A percentile compares a stretch with the other conserved stretches of the same genome.
Evolutionary conservation across 1,140 invertebrate species (phyloP).

Genomic region (Dryas iulia): DNA sequence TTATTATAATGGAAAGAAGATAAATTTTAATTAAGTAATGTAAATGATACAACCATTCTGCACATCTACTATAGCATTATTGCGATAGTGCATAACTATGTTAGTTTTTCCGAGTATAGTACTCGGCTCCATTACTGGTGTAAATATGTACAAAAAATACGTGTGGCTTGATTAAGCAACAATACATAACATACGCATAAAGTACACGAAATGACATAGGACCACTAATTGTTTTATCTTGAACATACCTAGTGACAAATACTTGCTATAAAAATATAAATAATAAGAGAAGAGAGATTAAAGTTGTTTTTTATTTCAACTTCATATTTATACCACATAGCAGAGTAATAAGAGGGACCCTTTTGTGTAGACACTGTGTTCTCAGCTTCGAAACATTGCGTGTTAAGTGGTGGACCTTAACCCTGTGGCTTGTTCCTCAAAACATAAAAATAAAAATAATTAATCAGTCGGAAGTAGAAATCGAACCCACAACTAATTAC

Average conservation of each 20-base stretch:
- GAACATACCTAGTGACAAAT: not conserved
- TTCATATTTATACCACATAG: no score
- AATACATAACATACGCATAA: not conserved
- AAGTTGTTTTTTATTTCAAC: no score
- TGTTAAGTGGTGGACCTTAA: no score
- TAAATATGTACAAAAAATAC: conserved; percentile 14
- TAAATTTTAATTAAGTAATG: not conserved
- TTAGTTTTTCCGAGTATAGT: conserved; percentile 21
- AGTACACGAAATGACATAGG: not conserved
- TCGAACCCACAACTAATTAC: no score
- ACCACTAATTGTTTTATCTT: not conserved
- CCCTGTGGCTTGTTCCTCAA: no score
- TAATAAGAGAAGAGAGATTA: no score
- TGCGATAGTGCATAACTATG: conserved; percentile 3
- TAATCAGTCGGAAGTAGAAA: no score
- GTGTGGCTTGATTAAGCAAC: not conserved
- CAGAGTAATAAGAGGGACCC: no score
- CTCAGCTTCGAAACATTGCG: no score
- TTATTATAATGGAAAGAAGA: not conserved
- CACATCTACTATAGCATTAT: conserved; percentile 27
- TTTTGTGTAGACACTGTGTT: no score
- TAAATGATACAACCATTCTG: not conserved
- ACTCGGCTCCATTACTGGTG: conserved; percentile 10
- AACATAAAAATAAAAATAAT: no score
- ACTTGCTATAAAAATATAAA: not conserved